Evolutionary conservation across 2,888 invertebrate genomes (phyloP), one percentile per base, ranked within the genome.

Genomic region (Ommatoiulus sabulosus): DNA sequence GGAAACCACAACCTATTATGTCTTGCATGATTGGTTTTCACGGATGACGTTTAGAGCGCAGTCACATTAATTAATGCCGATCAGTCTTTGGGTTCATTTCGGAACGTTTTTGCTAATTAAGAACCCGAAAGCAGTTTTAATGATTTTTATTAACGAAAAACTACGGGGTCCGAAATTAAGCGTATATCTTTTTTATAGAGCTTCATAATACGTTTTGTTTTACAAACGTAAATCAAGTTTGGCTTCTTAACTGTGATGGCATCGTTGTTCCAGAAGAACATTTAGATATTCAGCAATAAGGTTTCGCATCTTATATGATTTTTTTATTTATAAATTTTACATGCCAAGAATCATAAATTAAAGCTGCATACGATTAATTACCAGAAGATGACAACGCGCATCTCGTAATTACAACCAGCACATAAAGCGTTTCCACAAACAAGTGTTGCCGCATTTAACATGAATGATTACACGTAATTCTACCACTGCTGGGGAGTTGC

Each of bases 1-100:
- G 72, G 72, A 20, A 72, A 72, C 72, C 20, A 20, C 24, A 7
- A 24, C 24, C 24, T 72, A 72, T 72, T 72, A 72, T 72, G 5
- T 72, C 72, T n/a, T 24, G 10, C 24, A 20, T 72, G 72, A 72
- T 72, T 72, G 72, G 72, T n/a, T 72, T 72, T 72, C 72, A 72
- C 24, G 24, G 72, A 72, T 24, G 72, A n/a, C 20, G 63, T 63
- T 63, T 63, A 20, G 17, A 3, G 63, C 20, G 20, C 72, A 72
- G 20, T 72, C 20, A 72, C 72, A 72, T 72, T 72, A 72, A 72
- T 72, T 72, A 72, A 20, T 72, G 24, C 10, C 72, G 10, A 35
- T 35, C 35, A 2, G 24, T 5, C 72, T 72, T 24, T 20, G 63
- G 24, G 8, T n/a, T 24, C n/a, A 5, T n/a, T 24, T 72, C 24